These are phyloP conservation scores for Rhinoraja longicauda DNA, from an alignment of 2,797 vertebrate genomes.

Conservation along the genomic window DNA sequence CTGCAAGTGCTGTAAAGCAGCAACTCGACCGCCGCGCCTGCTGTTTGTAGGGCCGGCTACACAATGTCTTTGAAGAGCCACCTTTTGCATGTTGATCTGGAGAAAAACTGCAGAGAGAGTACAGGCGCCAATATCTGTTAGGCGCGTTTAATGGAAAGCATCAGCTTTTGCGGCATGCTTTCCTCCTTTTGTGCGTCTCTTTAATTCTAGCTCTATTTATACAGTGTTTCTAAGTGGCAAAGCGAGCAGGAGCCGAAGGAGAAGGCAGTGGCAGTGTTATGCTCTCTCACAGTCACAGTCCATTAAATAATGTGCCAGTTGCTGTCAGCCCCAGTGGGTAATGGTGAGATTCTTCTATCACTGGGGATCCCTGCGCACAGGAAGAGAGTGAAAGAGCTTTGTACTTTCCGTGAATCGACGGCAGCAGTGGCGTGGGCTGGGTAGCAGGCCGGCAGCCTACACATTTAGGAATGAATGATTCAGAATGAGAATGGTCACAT, in stretches of 20 bases:
- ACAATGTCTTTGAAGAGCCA: background rate
- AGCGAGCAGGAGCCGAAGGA: background rate
- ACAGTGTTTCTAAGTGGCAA: background rate
- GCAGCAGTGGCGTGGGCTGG: background rate
- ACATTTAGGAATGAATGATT: slow-evolving; percentile 3
- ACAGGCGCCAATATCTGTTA: background rate
- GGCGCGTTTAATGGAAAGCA: background rate
- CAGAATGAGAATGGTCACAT: background rate
- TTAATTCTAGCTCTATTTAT: background rate
- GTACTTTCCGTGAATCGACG: background rate
- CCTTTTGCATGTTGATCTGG: background rate
- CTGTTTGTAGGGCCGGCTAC: background rate
- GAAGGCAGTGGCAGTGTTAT: background rate
- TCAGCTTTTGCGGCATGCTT: background rate
- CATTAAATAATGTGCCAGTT: background rate
- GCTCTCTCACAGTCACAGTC: background rate
- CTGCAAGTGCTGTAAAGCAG: too few relatives aligned
- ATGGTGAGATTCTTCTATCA: background rate
- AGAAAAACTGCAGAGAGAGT: background rate
- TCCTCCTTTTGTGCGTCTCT: background rate
- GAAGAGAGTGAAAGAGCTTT: background rate
- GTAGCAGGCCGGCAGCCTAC: background rate
- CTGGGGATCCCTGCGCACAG: background rate
- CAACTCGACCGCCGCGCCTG: background rate
- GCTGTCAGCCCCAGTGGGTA: background rate